These are phyloP conservation scores for Typhlichthys subterraneus DNA, from an alignment of 2,797 vertebrate species.

Conservation along the genomic window DNA sequence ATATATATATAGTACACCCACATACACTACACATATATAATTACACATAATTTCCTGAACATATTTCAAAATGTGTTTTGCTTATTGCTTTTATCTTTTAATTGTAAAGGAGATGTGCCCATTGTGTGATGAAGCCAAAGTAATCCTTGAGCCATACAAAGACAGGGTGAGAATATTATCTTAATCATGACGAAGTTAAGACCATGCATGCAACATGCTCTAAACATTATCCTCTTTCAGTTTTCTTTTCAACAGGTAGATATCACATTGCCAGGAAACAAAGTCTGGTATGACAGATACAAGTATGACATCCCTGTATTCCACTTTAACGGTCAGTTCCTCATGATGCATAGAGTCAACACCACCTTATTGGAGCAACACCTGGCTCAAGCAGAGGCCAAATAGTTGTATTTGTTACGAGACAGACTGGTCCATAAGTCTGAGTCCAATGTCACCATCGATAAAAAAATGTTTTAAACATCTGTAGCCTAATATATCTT, in stretches of 20 bases:
- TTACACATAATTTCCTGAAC: too few species aligned
- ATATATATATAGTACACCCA: too few species aligned
- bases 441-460: too few species aligned
- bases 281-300: constrained; percentile 80
- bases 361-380: constrained; percentile 73
- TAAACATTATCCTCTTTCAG: constrained; percentile 53
- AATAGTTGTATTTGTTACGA: background rate
- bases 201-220: background rate
- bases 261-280: constrained; percentile 83
- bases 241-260: constrained; percentile 86
- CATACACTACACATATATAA: too few species aligned
- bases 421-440: too few species aligned
- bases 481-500: too few species aligned
- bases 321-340: constrained; percentile 84
- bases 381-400: constrained; percentile 70
- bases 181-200: background rate
- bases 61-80: too few species aligned
- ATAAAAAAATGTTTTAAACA: too few species aligned
- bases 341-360: constrained; percentile 86
- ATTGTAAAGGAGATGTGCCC: constrained; percentile 80
- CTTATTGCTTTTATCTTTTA: background rate
- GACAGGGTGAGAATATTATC: constrained; percentile 71
- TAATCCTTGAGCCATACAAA: constrained; percentile 79
- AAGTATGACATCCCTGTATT: constrained; percentile 87
- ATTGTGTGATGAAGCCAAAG: constrained; percentile 87